Evolutionary conservation across 2,797 vertebrate species (phyloP).

Genomic region (Geotrypetes seraphini): DNA sequence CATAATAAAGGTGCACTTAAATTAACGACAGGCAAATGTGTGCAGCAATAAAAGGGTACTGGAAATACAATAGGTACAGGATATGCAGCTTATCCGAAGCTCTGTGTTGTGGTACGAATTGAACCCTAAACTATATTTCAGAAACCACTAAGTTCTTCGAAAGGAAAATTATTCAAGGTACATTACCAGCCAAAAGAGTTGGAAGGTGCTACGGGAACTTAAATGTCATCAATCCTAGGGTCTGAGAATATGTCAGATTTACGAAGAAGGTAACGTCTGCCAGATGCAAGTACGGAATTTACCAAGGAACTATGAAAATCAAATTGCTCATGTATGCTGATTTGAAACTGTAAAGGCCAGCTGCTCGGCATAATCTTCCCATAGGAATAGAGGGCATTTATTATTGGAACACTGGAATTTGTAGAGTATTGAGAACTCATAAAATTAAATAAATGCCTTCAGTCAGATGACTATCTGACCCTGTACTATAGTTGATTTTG

Average conservation of each 20-base stretch:
- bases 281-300: slow-evolving; percentile 48
- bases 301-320: slow-evolving; percentile 26
- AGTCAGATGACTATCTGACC: slow-evolving; percentile 34
- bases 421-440: slow-evolving; percentile 11
- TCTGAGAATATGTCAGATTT: slow-evolving; percentile 61
- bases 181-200: slow-evolving; percentile 44
- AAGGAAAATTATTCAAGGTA: slow-evolving; percentile 27
- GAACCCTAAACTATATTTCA: slow-evolving; percentile 19
- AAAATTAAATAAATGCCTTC: slow-evolving; percentile 38
- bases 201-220: slow-evolving; percentile 52
- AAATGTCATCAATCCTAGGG: slow-evolving; percentile 41
- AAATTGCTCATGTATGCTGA: slow-evolving; percentile 15
- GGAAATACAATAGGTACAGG: slow-evolving; percentile 18
- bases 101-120: slow-evolving; percentile 35
- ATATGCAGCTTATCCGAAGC: slow-evolving; percentile 27
- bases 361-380: slow-evolving; percentile 5
- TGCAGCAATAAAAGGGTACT: slow-evolving; percentile 49
- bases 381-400: slow-evolving; percentile 12
- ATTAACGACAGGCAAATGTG: slow-evolving; percentile 69
- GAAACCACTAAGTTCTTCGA: slow-evolving; percentile 16
- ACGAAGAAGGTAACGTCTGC: slow-evolving; percentile 54
- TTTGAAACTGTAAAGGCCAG: slow-evolving; percentile 11
- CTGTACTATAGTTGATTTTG: slow-evolving; percentile 39
- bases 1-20: slow-evolving; percentile 75
- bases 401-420: slow-evolving; percentile 7